Conservation (phyloP, 1,140 invertebrate species). For the Oncopodura yosiiana region DNA sequence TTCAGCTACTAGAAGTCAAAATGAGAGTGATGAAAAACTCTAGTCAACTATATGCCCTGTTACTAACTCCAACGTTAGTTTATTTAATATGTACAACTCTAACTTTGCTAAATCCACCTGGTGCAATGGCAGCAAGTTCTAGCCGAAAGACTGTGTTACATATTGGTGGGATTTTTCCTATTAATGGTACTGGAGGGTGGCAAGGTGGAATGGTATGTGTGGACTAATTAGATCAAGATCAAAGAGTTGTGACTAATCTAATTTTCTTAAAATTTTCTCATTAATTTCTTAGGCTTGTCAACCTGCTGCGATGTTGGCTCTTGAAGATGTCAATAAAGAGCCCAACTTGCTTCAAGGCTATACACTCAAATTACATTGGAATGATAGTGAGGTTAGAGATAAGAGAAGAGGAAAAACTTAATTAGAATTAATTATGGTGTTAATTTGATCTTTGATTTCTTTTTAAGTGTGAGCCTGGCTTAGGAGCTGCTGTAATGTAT, state of each 20-base stretch:
- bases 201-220: constrained; percentile 67
- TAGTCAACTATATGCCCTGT: too few relatives aligned
- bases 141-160: too few relatives aligned
- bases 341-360: constrained; percentile 86
- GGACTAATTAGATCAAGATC: not conserved
- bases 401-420: not conserved
- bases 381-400: constrained; percentile 86
- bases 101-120: too few relatives aligned
- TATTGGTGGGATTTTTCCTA: constrained; percentile 96
- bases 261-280: constrained; percentile 10
- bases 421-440: constrained; percentile 2
- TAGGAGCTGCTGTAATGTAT: constrained; percentile 96
- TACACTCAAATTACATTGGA: constrained; percentile 79
- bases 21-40: too few relatives aligned
- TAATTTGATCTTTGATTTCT: constrained; percentile 15
- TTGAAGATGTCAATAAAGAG: constrained; percentile 88
- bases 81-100: too few relatives aligned
- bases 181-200: constrained; percentile 88
- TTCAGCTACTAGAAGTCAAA: too few relatives aligned
- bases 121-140: too few relatives aligned
- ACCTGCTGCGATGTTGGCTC: constrained; percentile 87
- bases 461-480: constrained; percentile 90
- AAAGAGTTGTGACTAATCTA: not conserved
- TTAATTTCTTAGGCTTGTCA: constrained; percentile 58
- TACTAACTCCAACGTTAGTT: too few relatives aligned